Conservation (phyloP, 2,888 invertebrate genomes). For the Perizoma affinitatum region DNA sequence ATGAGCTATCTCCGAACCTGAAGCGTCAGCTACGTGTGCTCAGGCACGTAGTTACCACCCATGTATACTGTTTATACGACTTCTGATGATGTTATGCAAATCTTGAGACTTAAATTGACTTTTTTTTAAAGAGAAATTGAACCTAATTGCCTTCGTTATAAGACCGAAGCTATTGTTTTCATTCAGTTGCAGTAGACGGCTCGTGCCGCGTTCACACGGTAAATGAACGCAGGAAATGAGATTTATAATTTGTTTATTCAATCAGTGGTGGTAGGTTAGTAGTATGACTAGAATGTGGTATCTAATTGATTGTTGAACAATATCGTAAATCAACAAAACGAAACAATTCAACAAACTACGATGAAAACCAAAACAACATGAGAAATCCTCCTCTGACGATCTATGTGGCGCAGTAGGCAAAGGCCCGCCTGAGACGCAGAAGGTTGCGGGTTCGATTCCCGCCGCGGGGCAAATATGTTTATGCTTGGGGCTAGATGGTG, state of each 20-base stretch:
- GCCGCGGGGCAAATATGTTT: too few relatives aligned
- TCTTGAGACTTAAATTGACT: constrained; percentile 34
- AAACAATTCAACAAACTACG: constrained; percentile 4
- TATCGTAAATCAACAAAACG: neutral
- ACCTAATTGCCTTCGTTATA: constrained; percentile 20
- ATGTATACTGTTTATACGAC: constrained; percentile 35
- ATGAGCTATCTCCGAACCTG: constrained; percentile 1
- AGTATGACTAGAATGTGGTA: constrained; percentile 4
- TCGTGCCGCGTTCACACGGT: constrained; percentile 32
- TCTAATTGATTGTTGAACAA: neutral
- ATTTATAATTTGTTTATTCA: constrained; percentile 15
- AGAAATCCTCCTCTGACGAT: too few relatives aligned
- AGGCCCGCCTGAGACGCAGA: too few relatives aligned
- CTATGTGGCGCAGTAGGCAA: too few relatives aligned
- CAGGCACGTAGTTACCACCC: constrained; percentile 31
- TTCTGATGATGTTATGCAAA: constrained; percentile 34
- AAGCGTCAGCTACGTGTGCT: constrained; percentile 29
- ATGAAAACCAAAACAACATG: neutral
- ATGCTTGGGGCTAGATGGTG: too few relatives aligned
- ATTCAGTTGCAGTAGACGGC: constrained; percentile 14
- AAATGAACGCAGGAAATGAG: constrained; percentile 14
- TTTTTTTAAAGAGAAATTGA: constrained; percentile 27
- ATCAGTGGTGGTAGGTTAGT: constrained; percentile 5
- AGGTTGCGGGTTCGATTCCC: too few relatives aligned
- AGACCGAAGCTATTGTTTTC: constrained; percentile 24